Evolutionary conservation across 2,797 vertebrate species (phyloP).

Genomic region (Ammospiza maritima): DNA sequence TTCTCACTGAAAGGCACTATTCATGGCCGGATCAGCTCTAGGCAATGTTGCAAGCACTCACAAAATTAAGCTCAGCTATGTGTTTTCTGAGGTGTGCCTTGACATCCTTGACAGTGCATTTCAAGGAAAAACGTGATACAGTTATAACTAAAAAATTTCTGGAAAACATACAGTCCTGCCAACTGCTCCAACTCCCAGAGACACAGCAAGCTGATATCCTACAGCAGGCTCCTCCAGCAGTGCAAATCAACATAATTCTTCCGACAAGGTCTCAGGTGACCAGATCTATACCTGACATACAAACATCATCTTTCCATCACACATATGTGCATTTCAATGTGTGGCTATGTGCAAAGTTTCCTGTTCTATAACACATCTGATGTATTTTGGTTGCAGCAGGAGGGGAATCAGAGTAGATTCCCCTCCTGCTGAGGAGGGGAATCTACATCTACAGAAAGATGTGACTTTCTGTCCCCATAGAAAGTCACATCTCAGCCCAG

Average conservation of each 20-base stretch:
- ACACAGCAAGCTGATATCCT: neutral
- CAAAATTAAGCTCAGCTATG: neutral
- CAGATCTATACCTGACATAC: neutral
- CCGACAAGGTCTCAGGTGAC: neutral
- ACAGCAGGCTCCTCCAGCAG: neutral
- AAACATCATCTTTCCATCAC: neutral
- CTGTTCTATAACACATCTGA: neutral
- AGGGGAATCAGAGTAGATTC: neutral
- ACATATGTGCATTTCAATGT: fast-evolving
- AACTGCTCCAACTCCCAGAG: neutral
- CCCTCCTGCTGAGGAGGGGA: too few species aligned
- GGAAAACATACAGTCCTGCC: neutral
- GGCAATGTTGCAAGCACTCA: neutral
- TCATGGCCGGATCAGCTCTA: neutral
- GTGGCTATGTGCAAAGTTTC: neutral
- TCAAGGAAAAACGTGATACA: neutral
- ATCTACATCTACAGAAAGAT: neutral
- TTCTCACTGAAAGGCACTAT: neutral
- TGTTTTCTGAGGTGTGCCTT: neutral
- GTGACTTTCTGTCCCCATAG: neutral
- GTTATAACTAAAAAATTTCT: neutral
- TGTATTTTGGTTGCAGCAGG: neutral
- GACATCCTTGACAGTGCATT: neutral
- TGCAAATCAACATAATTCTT: neutral
- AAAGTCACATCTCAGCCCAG: neutral